Evolutionary conservation across 2,797 vertebrate genomes (phyloP).

Genomic region (Poecile montanus): DNA sequence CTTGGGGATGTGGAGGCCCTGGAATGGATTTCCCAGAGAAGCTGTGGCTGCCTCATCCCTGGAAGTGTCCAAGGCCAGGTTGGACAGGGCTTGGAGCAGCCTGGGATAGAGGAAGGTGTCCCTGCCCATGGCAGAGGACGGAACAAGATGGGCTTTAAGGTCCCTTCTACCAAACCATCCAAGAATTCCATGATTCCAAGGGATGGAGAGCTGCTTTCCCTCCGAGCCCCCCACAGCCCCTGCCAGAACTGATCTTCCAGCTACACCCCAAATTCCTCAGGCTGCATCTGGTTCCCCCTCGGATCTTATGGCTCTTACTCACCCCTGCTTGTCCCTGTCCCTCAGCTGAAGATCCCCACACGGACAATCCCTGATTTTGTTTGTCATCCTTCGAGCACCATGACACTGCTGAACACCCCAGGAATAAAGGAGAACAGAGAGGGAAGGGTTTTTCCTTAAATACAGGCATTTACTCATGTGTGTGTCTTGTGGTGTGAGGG

Average conservation of each 20-base stretch:
- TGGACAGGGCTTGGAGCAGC: accelerated
- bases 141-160: not conserved
- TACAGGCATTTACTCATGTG: not conserved
- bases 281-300: not conserved
- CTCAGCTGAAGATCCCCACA: conserved; percentile 17
- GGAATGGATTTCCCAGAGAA: not conserved
- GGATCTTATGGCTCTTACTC: conserved; percentile 16
- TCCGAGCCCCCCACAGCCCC: accelerated
- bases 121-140: accelerated
- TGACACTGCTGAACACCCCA: not conserved
- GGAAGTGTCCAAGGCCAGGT: accelerated
- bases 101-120: not conserved
- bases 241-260: not conserved
- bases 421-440: conserved; percentile 52
- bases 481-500: not conserved
- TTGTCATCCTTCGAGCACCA: not conserved
- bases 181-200: not conserved
- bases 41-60: not conserved
- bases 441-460: conserved; percentile 30
- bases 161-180: not conserved
- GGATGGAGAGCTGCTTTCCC: not conserved
- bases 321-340: not conserved
- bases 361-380: not conserved
- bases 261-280: not conserved
- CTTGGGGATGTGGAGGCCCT: not conserved